Evolutionary conservation across 1,140 invertebrate species (phyloP), one percentile per base, ranked within the genome.

Genomic region (Argopecten irradians): DNA sequence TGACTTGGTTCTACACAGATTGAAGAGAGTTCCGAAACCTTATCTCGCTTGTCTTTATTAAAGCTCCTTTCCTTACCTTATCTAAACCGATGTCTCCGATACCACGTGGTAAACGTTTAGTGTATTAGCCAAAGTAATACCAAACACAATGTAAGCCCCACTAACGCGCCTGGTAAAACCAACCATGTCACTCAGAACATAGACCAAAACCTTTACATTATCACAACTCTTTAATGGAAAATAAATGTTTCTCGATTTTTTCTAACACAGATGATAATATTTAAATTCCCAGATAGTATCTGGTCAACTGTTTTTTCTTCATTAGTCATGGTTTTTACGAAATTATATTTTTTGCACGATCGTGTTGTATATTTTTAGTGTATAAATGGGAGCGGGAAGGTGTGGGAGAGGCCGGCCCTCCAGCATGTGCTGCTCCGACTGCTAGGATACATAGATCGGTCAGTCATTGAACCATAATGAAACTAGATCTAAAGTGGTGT

Each of bases 401-500:
- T 71, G 55, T 71, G 55, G 55, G 55, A 71, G 55, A 71, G 55
- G 55, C 55, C 55, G n/a, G 55, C 55, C 55, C 55, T 22, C 55
- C 1, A 71, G 55, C 55, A 71, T 71, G 55, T 71, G 55, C 55
- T 71, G 28, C 55, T 71, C 55, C 55, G 55, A 22, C 55, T 71
- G n/a, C 55, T 71, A 71, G 1, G 55, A 71, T 71, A 71, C 55
- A 71, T 71, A 71, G 55, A 71, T 28, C 55, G 55, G 55, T 71
- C 55, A 71, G n/a, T 71, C 55, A 71, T 71, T n/a, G 55, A 71
- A 71, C 55, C 55, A 71, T 71, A 71, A 71, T 71, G n/a, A 71
- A 71, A 71, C 55, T 71, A n/a, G 55, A 71, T 39, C 34, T 84
- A 39, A 84, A 84, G 83, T 84, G 83, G 83, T 34, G 83, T 35